Base-by-base conservation (phyloP, 1,140 invertebrate species). In the Gonioctena quinquepunctata region DNA sequence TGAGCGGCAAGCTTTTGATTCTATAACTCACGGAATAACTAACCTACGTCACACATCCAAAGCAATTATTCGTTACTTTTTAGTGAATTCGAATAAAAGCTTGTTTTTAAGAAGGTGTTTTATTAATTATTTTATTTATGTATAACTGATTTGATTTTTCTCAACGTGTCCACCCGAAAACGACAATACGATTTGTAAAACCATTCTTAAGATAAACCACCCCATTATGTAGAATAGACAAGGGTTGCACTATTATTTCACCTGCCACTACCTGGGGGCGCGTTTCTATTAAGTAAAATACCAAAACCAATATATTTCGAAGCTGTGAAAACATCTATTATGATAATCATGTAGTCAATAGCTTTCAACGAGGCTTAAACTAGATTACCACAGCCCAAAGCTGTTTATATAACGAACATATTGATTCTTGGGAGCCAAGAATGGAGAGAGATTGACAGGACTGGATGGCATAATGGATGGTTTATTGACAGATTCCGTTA, bases 281-380 rank as follows among this genome's bases (percentile, higher is more conserved):
- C 59, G 21, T 61, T 28, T n/a, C 16, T 22, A 13, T 61, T 61
- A 28, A 19, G 25, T 11, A 18, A 61, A 61, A 61, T 33, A 18
- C 21, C 1, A 61, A 61, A 61, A 61, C 59, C 59, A 61, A 61
- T 61, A 61, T 33, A 33, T 61, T 27, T 33, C 11, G 28, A 61
- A 61, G 59, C 59, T 61, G 59, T 61, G 59, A 61, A 61, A 61
- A 61, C 59, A 61, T 19, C 59, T 33, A 61, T 33, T 61, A 61
- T 28, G 33, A n/a, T 42, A 42, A 42, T 42, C 33, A 42, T 42
- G 33, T 42, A 42, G 33, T 42, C 33, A 42, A 42, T 42, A 42
- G 13, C 33, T 42, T 42, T 42, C 33, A 42, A 42, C 23, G 27
- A 61, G 59, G 25, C 59, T 61, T 61, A 11, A 56, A 61, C 23